These are phyloP conservation scores for Oenanthe oenanthe DNA, from an alignment of 2,113 vertebrate species.

Conservation along the genomic window DNA sequence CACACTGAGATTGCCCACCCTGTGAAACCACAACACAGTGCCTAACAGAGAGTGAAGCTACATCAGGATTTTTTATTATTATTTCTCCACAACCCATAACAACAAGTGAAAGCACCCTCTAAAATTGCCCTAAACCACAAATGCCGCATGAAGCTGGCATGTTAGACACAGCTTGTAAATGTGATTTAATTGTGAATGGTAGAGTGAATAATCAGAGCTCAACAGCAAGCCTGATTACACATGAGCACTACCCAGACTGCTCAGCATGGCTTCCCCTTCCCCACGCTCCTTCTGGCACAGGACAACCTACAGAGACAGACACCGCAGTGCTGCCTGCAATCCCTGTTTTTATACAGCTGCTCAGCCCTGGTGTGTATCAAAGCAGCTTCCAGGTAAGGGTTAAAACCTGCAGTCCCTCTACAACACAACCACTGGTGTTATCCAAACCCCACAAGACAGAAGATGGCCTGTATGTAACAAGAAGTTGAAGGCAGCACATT, in stretches of 20 bases:
- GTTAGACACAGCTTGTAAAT: constrained; percentile 40
- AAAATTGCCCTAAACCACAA: constrained; percentile 54
- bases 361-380: background rate
- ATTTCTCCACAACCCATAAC: constrained; percentile 12
- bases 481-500: background rate
- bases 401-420: background rate
- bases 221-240: constrained; percentile 57
- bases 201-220: constrained; percentile 64
- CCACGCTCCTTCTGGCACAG: background rate
- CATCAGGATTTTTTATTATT: background rate
- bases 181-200: constrained; percentile 66
- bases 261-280: background rate
- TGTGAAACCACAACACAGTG: background rate
- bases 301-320: background rate
- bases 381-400: background rate
- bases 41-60: constrained; percentile 14
- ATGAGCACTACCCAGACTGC: constrained; percentile 1
- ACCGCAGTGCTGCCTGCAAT: accelerated
- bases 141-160: constrained; percentile 16
- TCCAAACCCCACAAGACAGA: background rate
- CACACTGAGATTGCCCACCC: background rate
- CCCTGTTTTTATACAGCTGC: background rate
- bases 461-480: background rate
- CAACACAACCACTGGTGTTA: background rate
- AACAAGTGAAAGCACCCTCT: constrained; percentile 46